Conservation (phyloP, 2,797 vertebrate genomes). For the Alauda arvensis region DNA sequence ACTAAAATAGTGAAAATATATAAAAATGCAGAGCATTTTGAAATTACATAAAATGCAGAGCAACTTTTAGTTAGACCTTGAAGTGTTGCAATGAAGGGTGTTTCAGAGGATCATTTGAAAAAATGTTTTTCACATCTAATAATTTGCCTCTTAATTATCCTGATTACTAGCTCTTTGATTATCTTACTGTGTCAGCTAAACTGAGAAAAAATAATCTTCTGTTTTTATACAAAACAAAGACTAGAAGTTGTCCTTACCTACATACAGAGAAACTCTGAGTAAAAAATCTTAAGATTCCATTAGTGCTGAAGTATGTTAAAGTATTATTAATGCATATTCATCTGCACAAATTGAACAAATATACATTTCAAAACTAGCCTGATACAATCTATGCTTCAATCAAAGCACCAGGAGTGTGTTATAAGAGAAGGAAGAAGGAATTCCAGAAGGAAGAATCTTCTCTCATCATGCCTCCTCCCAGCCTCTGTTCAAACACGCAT, state of each 20-base stretch:
- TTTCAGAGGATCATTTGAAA: not conserved
- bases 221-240: not conserved
- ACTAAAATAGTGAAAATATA: not conserved
- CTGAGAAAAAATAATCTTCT: not conserved
- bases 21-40: not conserved
- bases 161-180: not conserved
- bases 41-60: not conserved
- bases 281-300: not conserved
- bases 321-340: not conserved
- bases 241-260: not conserved
- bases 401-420: not conserved
- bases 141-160: not conserved
- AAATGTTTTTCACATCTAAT: not conserved
- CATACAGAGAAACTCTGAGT: not conserved
- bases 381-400: not conserved
- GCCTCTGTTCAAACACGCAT: not conserved
- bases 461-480: not conserved
- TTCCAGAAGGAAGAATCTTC: not conserved
- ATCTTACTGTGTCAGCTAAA: not conserved
- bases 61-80: not conserved
- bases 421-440: not conserved
- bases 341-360: not conserved
- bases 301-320: not conserved
- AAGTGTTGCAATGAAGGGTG: not conserved
- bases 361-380: not conserved